phyloP scores from a whole-genome alignment of 2,797 vertebrate genomes.

The Brachyalestes nurse region DNA sequence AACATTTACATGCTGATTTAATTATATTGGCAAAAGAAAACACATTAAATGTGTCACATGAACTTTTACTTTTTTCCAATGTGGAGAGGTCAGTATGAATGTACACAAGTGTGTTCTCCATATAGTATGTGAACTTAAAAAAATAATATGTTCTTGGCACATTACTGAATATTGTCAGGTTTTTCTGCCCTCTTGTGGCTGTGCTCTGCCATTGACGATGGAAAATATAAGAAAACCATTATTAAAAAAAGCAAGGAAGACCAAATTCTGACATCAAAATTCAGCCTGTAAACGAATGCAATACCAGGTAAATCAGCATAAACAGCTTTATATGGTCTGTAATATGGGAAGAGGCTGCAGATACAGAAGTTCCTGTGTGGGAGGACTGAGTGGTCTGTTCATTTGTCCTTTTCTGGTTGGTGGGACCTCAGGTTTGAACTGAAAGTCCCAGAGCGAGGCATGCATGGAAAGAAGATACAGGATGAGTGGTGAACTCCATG shows the following conservation, averaged over 20 bases:
- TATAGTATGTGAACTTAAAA: too few species aligned
- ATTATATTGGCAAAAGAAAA: too few species aligned
- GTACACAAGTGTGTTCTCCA: too few species aligned
- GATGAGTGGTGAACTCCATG: conserved; percentile 61
- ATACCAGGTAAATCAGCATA: background rate
- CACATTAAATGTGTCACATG: too few species aligned
- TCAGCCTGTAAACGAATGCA: background rate
- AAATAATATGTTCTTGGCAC: too few species aligned
- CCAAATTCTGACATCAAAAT: background rate
- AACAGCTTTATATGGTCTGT: background rate
- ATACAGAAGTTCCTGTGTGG: background rate
- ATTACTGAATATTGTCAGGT: background rate
- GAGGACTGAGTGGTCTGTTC: background rate
- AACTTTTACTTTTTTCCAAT: too few species aligned
- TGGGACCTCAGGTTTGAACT: background rate
- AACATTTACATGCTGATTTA: too few species aligned
- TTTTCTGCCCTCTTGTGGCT: conserved; percentile 29
- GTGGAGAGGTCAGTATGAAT: too few species aligned
- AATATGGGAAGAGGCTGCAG: background rate
- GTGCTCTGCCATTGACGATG: background rate
- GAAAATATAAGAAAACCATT: background rate
- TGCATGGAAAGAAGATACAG: conserved; percentile 60
- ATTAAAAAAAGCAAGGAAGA: background rate
- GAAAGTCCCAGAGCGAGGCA: conserved; percentile 34
- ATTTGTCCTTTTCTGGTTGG: conserved; percentile 9